A percentile compares a stretch with the other conserved stretches of the same genome.
These are phyloP conservation scores for Pachliopta kotzebuea DNA, from an alignment of 2,888 invertebrate species.

Conservation along the genomic window DNA sequence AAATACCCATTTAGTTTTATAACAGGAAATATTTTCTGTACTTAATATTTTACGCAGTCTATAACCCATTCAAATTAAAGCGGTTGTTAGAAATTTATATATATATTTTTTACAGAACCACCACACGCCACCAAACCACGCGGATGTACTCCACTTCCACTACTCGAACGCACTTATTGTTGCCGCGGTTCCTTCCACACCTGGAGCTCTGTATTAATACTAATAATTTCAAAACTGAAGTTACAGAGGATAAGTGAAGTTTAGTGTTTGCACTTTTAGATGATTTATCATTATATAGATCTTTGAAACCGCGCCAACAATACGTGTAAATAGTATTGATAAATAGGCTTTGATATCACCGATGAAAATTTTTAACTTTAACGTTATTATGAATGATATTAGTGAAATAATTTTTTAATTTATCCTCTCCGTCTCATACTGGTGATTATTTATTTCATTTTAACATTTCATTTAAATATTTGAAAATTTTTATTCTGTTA, in stretches of 20 bases:
- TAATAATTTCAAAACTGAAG: not conserved
- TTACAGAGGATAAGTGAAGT: not conserved
- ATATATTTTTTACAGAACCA: not conserved
- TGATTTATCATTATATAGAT: not conserved
- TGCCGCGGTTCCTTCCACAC: slow-evolving; percentile 4
- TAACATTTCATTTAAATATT: not conserved
- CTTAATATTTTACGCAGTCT: too few species aligned
- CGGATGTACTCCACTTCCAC: slow-evolving; percentile 4
- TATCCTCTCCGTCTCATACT: not conserved
- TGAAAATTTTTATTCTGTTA: not conserved
- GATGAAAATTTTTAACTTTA: slow-evolving; percentile 16
- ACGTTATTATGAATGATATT: slow-evolving; percentile 23
- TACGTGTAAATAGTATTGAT: slow-evolving; percentile 29
- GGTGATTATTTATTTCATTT: slow-evolving; percentile 13
- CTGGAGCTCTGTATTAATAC: not conserved
- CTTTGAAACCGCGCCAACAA: slow-evolving; percentile 26
- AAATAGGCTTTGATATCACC: slow-evolving; percentile 27
- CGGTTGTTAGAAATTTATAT: too few species aligned
- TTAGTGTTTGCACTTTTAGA: not conserved
- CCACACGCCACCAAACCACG: not conserved
- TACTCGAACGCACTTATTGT: slow-evolving; percentile 5
- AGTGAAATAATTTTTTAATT: slow-evolving; percentile 6
- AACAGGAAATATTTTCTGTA: too few species aligned
- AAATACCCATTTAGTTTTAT: too few species aligned
- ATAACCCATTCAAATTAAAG: too few species aligned